Conservation (phyloP, 2,113 vertebrate genomes). For the Cranoglanis bouderius region DNA sequence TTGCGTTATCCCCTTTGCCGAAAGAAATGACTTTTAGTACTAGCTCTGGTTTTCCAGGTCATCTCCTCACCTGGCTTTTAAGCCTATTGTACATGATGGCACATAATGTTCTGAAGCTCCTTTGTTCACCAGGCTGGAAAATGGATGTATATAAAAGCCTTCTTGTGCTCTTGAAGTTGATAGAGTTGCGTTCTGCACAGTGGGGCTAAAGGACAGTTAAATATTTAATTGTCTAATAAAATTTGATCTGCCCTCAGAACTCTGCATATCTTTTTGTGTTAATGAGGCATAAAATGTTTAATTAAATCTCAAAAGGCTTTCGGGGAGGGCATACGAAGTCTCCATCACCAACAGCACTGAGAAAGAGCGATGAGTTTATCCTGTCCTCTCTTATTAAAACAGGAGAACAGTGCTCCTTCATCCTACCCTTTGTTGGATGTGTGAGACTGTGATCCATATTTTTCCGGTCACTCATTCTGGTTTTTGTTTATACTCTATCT, state of each 20-base stretch:
- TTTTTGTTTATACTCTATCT: constrained; percentile 26
- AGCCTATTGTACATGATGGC: neutral
- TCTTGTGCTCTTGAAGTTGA: constrained; percentile 4
- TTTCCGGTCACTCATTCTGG: neutral
- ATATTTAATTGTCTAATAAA: constrained; percentile 57
- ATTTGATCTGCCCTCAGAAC: constrained; percentile 36
- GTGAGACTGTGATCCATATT: constrained; percentile 7
- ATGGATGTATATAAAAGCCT: constrained; percentile 1
- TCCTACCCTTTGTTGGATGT: neutral
- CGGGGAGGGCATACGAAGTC: constrained; percentile 53
- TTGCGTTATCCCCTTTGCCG: neutral
- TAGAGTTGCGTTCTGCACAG: constrained; percentile 2
- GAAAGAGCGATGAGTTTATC: neutral
- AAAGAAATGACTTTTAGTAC: neutral
- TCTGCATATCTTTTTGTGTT: constrained; percentile 46
- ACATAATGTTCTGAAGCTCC: constrained; percentile 1
- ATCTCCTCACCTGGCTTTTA: neutral
- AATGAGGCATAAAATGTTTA: constrained; percentile 61
- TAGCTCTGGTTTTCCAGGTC: neutral
- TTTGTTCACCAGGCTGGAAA: constrained; percentile 5
- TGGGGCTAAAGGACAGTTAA: constrained; percentile 32
- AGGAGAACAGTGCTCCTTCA: neutral
- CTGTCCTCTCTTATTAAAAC: constrained; percentile 29
- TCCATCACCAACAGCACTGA: constrained; percentile 20
- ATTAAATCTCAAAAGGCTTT: constrained; percentile 62